Conservation (phyloP, 2,888 invertebrate species). For the Dryomyza anilis region DNA sequence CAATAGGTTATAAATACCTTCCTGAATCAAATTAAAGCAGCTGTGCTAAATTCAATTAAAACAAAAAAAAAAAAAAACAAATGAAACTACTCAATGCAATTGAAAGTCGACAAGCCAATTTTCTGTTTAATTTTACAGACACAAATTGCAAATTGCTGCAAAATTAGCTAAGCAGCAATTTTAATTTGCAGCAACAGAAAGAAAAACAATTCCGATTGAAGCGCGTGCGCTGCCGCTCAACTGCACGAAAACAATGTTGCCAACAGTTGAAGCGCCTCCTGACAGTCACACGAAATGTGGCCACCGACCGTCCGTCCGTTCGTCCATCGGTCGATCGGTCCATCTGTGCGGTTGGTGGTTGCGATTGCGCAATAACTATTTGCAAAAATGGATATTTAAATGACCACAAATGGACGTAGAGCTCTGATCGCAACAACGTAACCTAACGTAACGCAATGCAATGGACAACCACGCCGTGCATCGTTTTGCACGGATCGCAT, state of each 20-base stretch:
- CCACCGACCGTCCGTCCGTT: not conserved
- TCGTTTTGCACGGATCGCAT: no score
- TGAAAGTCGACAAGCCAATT: no score
- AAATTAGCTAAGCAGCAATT: constrained; percentile 14
- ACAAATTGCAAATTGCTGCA: not conserved
- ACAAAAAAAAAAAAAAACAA: no score
- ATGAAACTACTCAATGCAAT: no score
- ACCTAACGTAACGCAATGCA: not conserved
- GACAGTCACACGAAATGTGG: not conserved
- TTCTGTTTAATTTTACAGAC: no score
- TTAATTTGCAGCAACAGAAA: no score
- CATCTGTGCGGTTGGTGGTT: not conserved
- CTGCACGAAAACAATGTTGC: constrained; percentile 4
- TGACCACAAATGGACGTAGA: constrained; percentile 41
- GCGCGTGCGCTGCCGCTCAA: not conserved
- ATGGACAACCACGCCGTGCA: not conserved
- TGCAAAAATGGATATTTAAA: constrained; percentile 52
- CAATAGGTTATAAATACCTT: no score
- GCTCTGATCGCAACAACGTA: not conserved
- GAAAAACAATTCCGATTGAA: no score
- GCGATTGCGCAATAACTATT: constrained; percentile 56
- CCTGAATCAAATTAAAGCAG: no score
- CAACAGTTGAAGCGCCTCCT: not conserved
- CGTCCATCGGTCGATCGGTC: not conserved
- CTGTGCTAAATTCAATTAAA: no score